phyloP scores from a whole-genome alignment of 2,797 vertebrate genomes.

The Serranus cabrilla region DNA sequence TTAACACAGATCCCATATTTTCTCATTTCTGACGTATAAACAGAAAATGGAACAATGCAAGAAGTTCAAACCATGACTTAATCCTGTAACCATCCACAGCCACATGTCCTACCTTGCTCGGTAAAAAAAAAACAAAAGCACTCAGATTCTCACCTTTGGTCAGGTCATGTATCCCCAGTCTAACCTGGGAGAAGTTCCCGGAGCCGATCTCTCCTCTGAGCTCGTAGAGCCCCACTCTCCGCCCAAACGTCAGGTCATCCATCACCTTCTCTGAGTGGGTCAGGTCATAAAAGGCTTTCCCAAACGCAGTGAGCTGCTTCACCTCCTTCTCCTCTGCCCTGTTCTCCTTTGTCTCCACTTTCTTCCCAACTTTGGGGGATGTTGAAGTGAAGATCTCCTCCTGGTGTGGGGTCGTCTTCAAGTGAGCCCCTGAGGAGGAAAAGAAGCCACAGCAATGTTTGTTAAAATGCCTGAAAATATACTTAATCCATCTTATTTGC shows the following conservation, averaged over 20 bases:
- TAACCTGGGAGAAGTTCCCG: conserved; percentile 86
- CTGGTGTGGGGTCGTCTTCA: conserved; percentile 32
- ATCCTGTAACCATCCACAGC: not conserved
- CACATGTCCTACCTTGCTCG: not conserved
- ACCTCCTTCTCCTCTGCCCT: conserved; percentile 24
- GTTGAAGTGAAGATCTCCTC: conserved; percentile 25
- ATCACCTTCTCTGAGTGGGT: conserved; percentile 76
- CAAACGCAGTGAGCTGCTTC: conserved; percentile 59
- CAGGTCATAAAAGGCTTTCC: conserved; percentile 77
- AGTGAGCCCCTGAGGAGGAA: conserved; percentile 56
- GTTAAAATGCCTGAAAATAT: not conserved
- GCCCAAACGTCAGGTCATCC: conserved; percentile 78
- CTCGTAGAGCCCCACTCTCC: conserved; percentile 82
- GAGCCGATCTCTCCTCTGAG: conserved; percentile 83
- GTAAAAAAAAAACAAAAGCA: not conserved
- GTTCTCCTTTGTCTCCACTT: conserved; percentile 31
- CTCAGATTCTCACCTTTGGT: conserved; percentile 82
- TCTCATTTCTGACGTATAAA: not conserved
- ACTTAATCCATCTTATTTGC: not conserved
- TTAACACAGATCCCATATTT: not conserved
- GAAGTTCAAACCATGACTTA: not conserved
- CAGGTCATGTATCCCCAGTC: conserved; percentile 83
- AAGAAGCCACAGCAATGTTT: not conserved
- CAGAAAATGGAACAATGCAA: not conserved
- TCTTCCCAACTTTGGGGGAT: conserved; percentile 27